Base-by-base conservation (phyloP, 2,888 invertebrate genomes). In the Hydraecia micacea region DNA sequence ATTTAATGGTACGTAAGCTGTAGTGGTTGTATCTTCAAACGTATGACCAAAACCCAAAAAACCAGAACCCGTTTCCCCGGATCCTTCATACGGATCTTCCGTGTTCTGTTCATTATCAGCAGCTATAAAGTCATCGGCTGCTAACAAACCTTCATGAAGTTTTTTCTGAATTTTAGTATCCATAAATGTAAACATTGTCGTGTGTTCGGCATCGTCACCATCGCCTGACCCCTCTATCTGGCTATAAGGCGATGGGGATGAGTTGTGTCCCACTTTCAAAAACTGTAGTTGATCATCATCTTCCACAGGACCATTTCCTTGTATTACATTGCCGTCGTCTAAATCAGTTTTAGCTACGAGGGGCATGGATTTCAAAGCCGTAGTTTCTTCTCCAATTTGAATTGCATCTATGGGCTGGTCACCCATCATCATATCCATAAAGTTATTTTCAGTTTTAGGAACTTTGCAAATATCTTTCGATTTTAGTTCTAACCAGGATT, bases 371-470 rank as follows among this genome's bases (percentile, higher is more conserved):
- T 96, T 97, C 62, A 97, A 90, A 42, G 95, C 95, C 39, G 92
- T 93, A 5, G 95, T 94, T 86, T 96, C 92, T 91, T 95, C 83
- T 66, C 96, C 93, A 88, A 97, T 87, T 87, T 92, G 83, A 84
- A 95, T 89, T 25, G 96, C 94, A 91, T 96, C 94, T 13, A 95
- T 85, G 0, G 97, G 97, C 90, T 98, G 97, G 89, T 98, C 98
- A 75, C 97, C 97, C 95, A 97, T 96, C 97, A 97, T 97, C 93
- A 97, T 94, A 84, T 97, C 97, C 86, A 97, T 95, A 72, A 96
- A 95, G 80, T 92, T 92, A 15, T 82, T 87, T 86, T 95, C 94
- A 62, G 87, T 82, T 92, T 92, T 95, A n/a, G 92, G 89, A 73
- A 93, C 90, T 89, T 97, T 97, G 86, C 97, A 97, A 70, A 97